Base-by-base conservation (phyloP, 2,113 vertebrate species). In the Seriola quinqueradiata region DNA sequence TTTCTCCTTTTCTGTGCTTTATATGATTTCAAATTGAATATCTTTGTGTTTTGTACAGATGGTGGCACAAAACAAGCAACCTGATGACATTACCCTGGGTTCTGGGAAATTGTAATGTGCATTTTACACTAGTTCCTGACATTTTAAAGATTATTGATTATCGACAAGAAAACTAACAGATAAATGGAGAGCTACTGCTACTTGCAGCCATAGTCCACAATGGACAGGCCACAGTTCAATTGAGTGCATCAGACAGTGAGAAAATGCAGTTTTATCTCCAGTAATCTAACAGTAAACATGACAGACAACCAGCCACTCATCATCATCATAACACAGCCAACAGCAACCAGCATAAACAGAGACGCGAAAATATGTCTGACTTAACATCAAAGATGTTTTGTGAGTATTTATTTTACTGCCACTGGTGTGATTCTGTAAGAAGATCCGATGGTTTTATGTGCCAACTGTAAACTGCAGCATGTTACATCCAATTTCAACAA, bases 211-310 rank as follows among this genome's bases (percentile, higher is more conserved):
- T 12, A 0, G n/a, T 13, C 44, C 12, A 64, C 14, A 13, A 9
- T 32, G 6, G 28, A 42, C 13, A 36, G 8, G 4, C 36, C 42
- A 38, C 46, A 28, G 42, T 14, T 4, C 8, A 66, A 7, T 36
- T 55, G 34, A 54, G 44, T 38, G 17, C 13, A 75, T 71, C 55
- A 67, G 58, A 32, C 54, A 54, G 68, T 77, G 12, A 64, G 58
- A 16, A 83, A 67, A 55, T 70, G 52, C 34, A 81, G 32, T 25
- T 28, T 67, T 52, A 74, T 78, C 58, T 77, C 19, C 70, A 74
- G 19, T 23, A 14, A 71, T 54, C 68, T 23, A 11, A 48, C 50
- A 63, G 55, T 71, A 58, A 84, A 69, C 70, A 75, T 3, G 50
- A 38, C 78, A 54, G 50, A 38, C 78, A 54, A 70, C 23, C 46